Evolutionary conservation across 2,113 vertebrate genomes (phyloP).

Genomic region (Noturus placidus): DNA sequence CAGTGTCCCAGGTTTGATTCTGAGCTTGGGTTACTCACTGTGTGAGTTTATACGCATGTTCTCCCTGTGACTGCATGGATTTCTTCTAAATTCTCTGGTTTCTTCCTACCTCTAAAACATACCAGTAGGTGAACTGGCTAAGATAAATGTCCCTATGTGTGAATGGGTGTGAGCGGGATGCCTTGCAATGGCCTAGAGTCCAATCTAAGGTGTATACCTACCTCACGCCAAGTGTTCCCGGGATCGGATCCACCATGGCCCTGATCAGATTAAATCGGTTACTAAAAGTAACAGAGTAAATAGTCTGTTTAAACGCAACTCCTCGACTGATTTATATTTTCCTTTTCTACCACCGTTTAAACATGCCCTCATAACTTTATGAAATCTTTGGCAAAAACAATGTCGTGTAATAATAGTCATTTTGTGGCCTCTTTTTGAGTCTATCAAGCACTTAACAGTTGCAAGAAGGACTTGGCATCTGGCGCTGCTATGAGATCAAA

Average conservation of each 20-base stretch:
- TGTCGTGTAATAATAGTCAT: background rate
- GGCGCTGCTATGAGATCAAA: slow-evolving; percentile 35
- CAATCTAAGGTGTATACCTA: background rate
- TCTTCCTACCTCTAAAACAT: background rate
- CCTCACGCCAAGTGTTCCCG: background rate
- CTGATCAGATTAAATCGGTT: background rate
- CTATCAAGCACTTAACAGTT: background rate
- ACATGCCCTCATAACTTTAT: background rate
- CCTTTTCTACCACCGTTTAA: background rate
- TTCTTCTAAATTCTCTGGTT: background rate
- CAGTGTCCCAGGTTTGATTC: background rate
- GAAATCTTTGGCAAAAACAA: background rate
- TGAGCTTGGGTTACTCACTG: background rate
- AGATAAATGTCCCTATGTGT: background rate
- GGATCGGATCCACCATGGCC: background rate
- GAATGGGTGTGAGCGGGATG: background rate
- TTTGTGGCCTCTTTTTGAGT: background rate
- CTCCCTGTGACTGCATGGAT: background rate
- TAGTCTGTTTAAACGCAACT: background rate
- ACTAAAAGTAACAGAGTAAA: background rate
- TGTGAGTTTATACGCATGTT: background rate
- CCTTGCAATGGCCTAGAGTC: background rate
- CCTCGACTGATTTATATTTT: background rate
- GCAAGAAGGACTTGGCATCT: slow-evolving; percentile 36
- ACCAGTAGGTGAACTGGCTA: background rate